phyloP scores from a whole-genome alignment of 2,113 vertebrate species.

The Neoarius graeffei region DNA sequence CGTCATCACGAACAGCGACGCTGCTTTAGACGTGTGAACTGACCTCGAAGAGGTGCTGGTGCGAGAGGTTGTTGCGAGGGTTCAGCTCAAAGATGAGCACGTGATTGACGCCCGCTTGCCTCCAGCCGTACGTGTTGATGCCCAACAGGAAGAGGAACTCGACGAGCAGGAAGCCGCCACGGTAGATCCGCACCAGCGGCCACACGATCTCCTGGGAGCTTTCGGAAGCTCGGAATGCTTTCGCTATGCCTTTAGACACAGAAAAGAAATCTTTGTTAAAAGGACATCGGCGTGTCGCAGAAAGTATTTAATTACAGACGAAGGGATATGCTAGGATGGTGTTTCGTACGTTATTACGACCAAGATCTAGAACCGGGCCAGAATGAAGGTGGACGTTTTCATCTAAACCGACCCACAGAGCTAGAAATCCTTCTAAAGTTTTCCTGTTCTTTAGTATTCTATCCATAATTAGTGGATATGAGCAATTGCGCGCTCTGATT shows the following conservation, averaged over 20 bases:
- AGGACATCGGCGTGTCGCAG: too few species aligned
- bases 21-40: not conserved
- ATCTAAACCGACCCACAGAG: too few species aligned
- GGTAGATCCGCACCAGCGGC: conserved; percentile 96
- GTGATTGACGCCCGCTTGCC: conserved; percentile 97
- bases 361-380: too few species aligned
- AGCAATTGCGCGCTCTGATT: too few species aligned
- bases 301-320: not conserved
- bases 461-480: too few species aligned
- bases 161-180: conserved; percentile 96
- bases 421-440: too few species aligned
- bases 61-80: conserved; percentile 95
- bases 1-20: too few species aligned
- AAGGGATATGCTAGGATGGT: not conserved
- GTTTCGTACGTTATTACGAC: not conserved
- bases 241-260: conserved; percentile 75
- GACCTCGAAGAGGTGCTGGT: conserved; percentile 99
- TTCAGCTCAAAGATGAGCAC: conserved; percentile 99
- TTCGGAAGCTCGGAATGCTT: accelerated
- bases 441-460: too few species aligned
- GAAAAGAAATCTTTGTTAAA: not conserved
- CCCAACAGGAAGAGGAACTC: conserved; percentile 98
- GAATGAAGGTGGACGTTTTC: too few species aligned
- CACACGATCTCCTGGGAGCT: conserved; percentile 65
- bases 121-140: conserved; percentile 99